Evolutionary conservation across 1,140 invertebrate genomes (phyloP).

Genomic region (Ips nitidus): DNA sequence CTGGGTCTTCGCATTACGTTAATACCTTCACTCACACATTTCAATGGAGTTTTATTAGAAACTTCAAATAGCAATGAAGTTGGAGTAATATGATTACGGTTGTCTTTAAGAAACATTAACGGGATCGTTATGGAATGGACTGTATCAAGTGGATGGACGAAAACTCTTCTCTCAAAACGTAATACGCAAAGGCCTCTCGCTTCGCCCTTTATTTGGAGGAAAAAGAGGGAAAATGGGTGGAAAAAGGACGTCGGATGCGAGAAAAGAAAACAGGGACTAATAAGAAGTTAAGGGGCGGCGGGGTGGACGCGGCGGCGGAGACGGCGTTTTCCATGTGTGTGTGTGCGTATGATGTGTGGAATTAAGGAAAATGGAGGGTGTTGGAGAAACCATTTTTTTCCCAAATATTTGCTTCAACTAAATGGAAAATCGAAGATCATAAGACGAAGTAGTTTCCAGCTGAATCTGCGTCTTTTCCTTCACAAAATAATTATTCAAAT

Average conservation of each 20-base stretch:
- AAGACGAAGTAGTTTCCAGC: background rate
- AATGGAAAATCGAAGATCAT: background rate
- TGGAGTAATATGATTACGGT: too few relatives aligned
- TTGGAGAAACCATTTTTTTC: background rate
- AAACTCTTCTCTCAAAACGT: background rate
- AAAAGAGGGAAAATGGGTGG: conserved; percentile 17
- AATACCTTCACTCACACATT: too few relatives aligned
- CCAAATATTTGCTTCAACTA: background rate
- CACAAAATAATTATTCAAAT: too few relatives aligned
- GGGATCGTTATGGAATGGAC: too few relatives aligned
- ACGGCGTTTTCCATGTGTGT: conserved; percentile 12
- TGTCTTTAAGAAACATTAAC: too few relatives aligned
- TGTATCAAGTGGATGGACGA: too few relatives aligned
- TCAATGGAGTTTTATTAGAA: background rate
- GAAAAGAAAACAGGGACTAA: conserved; percentile 38
- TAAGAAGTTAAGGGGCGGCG: conserved; percentile 28
- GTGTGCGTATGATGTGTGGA: conserved; percentile 35
- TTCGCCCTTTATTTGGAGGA: conserved; percentile 28
- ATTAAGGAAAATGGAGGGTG: conserved; percentile 31
- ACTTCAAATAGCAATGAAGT: background rate
- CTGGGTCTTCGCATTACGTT: too few relatives aligned
- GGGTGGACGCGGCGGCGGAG: background rate
- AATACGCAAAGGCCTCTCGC: conserved; percentile 33
- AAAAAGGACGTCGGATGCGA: conserved; percentile 29
- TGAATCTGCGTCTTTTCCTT: too few relatives aligned